phyloP scores from a whole-genome alignment of 1,140 invertebrate genomes.

The Argopecten irradians region DNA sequence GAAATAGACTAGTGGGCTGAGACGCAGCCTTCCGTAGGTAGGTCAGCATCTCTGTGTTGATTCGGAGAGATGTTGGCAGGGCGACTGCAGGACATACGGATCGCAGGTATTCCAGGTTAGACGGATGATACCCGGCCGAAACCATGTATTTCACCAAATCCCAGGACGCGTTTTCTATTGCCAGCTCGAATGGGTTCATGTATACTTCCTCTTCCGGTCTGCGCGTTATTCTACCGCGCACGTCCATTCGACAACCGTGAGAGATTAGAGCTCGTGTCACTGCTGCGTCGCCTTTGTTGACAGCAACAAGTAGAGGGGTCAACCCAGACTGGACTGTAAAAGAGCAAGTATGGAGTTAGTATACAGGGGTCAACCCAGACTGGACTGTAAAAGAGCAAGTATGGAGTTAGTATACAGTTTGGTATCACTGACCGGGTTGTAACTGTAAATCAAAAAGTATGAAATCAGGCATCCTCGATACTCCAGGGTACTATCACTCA shows the following conservation, averaged over 20 bases:
- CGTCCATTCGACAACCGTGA: not conserved
- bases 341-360: too few species aligned
- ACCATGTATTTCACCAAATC: constrained; percentile 2
- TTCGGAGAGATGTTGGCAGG: not conserved
- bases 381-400: too few species aligned
- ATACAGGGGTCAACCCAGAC: not conserved
- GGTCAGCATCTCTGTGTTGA: not conserved
- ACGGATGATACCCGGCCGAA: not conserved
- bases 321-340: constrained; percentile 12
- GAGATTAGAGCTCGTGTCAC: not conserved
- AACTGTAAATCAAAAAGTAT: too few species aligned
- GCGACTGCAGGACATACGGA: not conserved
- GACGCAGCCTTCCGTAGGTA: not conserved
- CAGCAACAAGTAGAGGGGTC: not conserved
- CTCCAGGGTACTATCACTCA: too few species aligned
- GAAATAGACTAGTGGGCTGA: not conserved
- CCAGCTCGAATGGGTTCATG: constrained; percentile 12
- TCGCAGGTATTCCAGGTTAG: not conserved
- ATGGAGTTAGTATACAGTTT: too few species aligned
- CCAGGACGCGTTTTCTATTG: constrained; percentile 1
- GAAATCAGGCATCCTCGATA: too few species aligned
- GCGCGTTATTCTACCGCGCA: not conserved
- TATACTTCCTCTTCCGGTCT: not conserved
- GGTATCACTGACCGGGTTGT: not conserved
- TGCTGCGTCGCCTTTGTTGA: not conserved